Base-by-base conservation (phyloP, 1,140 invertebrate species). In the Wasmannia auropunctata region DNA sequence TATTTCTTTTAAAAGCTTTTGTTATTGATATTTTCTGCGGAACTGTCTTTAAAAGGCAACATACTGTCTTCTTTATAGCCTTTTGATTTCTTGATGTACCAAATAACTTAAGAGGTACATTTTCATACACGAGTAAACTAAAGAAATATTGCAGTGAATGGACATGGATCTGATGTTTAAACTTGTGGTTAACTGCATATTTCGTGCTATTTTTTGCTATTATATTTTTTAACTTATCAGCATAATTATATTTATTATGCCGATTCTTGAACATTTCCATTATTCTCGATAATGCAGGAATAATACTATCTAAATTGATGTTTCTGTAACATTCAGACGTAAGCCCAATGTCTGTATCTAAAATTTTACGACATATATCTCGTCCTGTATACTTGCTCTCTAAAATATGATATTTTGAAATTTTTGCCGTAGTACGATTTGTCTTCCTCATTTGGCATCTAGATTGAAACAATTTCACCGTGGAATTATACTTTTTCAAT, bases 221-320 rank as follows among this genome's bases (percentile, higher is more conserved):
- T n/a, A 65, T 58, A 34, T 0, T 8, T 46, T 72, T 83, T 16
- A 83, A 60, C 16, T 83, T 34, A 1, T 60, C 19, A 3, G 25
- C 7, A 74, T 83, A 83, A 43, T 83, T 74, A 58, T 31, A 83
- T 74, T 10, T 22, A 16, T 72, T 83, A 34, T 83, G 67, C 1
- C 19, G 49, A 1, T 31, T 43, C 16, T 46, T 83, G 28, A 72
- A 83, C 14, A 0, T 11, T 46, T 58, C 25, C 7, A 74, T 56
- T 46, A 83, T 74, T 4, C 14, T 65, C 58, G 67, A 83, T 8
- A 83, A 19, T 7, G 2, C n/a, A 58, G 19, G 14, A 10, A 14
- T 46, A 74, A 83, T n/a, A 25, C 5, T 34, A 14, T 43, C 4
- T 7, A 83, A 34, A 58, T 74, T 34, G 31, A 72, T 14, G 3